Evolutionary conservation across 2,797 vertebrate genomes (phyloP), one percentile per base, ranked within the genome.

Genomic region (Aulostomus chinensis): DNA sequence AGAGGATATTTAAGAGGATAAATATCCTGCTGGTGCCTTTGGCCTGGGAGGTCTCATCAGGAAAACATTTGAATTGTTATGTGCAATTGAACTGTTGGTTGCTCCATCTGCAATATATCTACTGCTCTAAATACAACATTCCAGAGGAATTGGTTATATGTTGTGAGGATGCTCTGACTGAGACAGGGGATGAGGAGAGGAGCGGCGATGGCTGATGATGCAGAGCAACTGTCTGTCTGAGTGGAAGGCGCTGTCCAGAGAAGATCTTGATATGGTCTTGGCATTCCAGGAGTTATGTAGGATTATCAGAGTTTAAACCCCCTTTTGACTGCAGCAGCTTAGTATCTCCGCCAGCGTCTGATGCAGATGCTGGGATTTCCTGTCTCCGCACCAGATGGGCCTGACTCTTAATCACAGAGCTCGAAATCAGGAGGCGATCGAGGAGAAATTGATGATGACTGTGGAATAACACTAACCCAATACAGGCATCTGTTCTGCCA

Each of bases 351-450:
- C 66, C 69, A 66, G 72, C 76, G 81, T 81, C 87, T 88, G 89
- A 89, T 85, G 88, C 83, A 83, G 82, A 86, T 81, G 84, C 80
- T 78, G 83, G 84, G 84, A 89, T 89, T 89, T 88, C 87, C 81
- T 87, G 81, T 86, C 81, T 85, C 83, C 73, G 68, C 76, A 87
- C 80, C 90, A 90, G 90, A 91, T 90, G 89, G 87, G 80, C 77
- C 71, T 70, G 78, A 83, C 75, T 87, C 84, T 89, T 91, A 89
- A 90, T 91, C 89, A 88, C 81, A 76, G 81, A 66, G 85, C 76
- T 85, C 67, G 72, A 87, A 88, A 89, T 86, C 78, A 67, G 84
- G 81, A 86, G 86, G 81, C 80, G 85, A 88, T 88, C 81, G 70
- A 84, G 80, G 78, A 85, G 80, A 80, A 86, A 89, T 84, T 80